Conservation (phyloP, 2,888 invertebrate genomes). For the Oscheius sp. region DNA sequence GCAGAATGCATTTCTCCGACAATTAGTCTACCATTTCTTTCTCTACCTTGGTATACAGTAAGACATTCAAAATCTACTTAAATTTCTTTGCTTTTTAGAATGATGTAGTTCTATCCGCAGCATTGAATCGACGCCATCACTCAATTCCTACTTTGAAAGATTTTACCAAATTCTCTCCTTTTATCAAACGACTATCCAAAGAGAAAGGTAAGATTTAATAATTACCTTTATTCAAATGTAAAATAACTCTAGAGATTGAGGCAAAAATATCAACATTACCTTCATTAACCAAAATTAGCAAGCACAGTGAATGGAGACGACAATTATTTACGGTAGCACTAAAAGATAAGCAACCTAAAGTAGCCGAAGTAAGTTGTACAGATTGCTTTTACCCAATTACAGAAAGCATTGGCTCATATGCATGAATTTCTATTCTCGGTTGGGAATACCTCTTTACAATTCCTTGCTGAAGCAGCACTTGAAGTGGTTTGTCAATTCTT, state of each 20-base stretch:
- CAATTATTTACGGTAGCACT: constrained; percentile 5
- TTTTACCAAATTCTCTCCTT: constrained; percentile 10
- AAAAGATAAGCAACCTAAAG: background rate
- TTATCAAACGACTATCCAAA: constrained; percentile 1
- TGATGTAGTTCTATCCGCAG: background rate
- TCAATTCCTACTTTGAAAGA: constrained; percentile 13
- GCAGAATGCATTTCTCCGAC: constrained; percentile 4
- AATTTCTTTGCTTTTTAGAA: background rate
- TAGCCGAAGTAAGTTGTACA: background rate
- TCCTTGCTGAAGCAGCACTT: background rate
- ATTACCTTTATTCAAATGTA: too few relatives aligned
- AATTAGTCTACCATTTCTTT: constrained; percentile 18
- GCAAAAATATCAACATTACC: background rate
- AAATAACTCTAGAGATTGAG: background rate
- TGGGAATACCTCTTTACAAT: background rate
- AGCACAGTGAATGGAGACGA: constrained; percentile 5
- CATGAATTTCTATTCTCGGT: constrained; percentile 2
- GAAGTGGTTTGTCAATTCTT: background rate
- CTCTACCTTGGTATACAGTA: constrained; percentile 13
- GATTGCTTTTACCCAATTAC: too few relatives aligned
- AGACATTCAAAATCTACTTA: background rate
- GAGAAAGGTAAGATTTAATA: background rate
- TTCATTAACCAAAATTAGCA: constrained; percentile 2
- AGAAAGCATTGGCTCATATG: constrained; percentile 8
- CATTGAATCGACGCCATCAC: background rate